Evolutionary conservation across 2,113 vertebrate genomes (phyloP).

Genomic region (Menura novaehollandiae): DNA sequence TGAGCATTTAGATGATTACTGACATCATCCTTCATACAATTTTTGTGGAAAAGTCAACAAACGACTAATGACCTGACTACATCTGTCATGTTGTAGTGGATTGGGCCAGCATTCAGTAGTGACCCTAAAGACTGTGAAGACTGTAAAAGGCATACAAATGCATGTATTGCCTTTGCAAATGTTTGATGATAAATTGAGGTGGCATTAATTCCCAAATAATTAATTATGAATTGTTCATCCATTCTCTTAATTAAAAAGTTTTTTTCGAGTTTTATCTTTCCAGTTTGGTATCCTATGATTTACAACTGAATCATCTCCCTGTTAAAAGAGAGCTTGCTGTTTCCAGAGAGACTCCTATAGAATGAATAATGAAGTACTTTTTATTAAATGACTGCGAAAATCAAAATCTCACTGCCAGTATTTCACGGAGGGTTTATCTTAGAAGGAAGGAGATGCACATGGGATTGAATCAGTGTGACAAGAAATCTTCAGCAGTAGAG

Average conservation of each 20-base stretch:
- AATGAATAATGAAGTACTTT: conserved; percentile 28
- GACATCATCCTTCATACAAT: neutral
- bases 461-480: neutral
- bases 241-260: conserved; percentile 60
- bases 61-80: neutral
- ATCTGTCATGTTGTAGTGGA: neutral
- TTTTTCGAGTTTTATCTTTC: conserved; percentile 11
- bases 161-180: conserved; percentile 3
- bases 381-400: conserved; percentile 43
- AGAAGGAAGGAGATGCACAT: neutral
- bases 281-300: conserved; percentile 23
- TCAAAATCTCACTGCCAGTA: neutral
- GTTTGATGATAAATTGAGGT: conserved; percentile 36
- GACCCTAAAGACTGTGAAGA: neutral
- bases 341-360: neutral
- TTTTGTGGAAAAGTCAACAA: neutral
- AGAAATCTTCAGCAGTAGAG: neutral
- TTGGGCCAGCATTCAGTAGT: neutral
- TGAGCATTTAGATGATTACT: neutral
- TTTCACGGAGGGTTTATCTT: conserved; percentile 16
- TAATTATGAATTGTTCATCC: conserved; percentile 57
- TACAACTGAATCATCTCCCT: neutral
- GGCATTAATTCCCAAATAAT: conserved; percentile 47
- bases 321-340: neutral
- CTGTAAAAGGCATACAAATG: neutral